Percentiles rank a stretch among this genome's conserved stretches.
These are phyloP conservation scores for Nematopogon swammerdamellus DNA, from an alignment of 2,888 invertebrate species.

Conservation along the genomic window DNA sequence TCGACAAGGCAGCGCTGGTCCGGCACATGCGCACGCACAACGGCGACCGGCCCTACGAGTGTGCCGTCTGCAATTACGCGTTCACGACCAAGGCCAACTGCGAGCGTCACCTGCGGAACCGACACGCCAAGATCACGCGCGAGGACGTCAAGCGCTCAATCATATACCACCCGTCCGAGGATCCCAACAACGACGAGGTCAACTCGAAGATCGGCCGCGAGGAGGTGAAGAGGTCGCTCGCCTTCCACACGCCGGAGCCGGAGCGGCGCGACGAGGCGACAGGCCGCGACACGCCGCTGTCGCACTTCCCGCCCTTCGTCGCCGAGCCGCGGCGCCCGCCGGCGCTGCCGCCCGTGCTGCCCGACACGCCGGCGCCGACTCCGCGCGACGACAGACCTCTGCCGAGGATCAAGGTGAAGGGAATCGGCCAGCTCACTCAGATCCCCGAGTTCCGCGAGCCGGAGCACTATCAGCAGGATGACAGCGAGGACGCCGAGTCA, in stretches of 20 bases:
- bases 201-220: conserved; percentile 53
- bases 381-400: conserved; percentile 36
- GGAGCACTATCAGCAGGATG: conserved; percentile 29
- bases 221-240: conserved; percentile 53
- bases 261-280: conserved; percentile 39
- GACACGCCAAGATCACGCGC: conserved; percentile 81
- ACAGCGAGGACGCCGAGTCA: conserved; percentile 38
- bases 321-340: conserved; percentile 36
- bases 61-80: conserved; percentile 92
- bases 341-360: conserved; percentile 30
- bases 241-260: conserved; percentile 51
- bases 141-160: conserved; percentile 88
- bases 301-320: conserved; percentile 45
- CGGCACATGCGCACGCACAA: conserved; percentile 93
- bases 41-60: conserved; percentile 93
- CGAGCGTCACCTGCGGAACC: conserved; percentile 89
- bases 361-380: conserved; percentile 29
- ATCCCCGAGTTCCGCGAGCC: conserved; percentile 45
- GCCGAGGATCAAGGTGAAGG: conserved; percentile 60
- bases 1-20: conserved; percentile 88
- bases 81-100: conserved; percentile 98
- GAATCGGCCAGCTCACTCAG: conserved; percentile 59
- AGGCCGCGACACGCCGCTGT: conserved; percentile 39
- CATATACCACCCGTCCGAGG: conserved; percentile 83
- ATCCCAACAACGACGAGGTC: conserved; percentile 74